phyloP scores from a whole-genome alignment of 1,140 invertebrate species.

The Eciton burchellii region DNA sequence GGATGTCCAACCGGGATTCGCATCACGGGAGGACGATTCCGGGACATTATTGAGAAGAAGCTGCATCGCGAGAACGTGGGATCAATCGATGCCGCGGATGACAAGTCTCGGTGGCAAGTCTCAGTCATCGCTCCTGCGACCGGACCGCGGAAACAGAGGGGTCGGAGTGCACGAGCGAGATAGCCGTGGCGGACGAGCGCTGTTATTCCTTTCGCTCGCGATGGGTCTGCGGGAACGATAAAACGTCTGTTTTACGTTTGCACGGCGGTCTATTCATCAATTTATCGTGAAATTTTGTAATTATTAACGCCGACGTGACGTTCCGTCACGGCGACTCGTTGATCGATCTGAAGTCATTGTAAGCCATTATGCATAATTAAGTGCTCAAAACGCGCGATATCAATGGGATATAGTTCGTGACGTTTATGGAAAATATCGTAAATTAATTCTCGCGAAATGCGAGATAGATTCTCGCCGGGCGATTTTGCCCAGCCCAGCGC shows the following conservation, averaged over 20 bases:
- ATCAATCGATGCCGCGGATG: constrained; percentile 25
- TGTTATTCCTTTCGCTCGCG: not conserved
- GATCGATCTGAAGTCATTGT: not conserved
- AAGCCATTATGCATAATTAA: constrained; percentile 1
- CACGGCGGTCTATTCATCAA: not conserved
- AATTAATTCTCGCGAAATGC: constrained; percentile 28
- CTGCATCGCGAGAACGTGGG: constrained; percentile 20
- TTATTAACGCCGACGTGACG: not conserved
- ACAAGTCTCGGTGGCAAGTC: not conserved
- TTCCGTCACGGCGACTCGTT: not conserved
- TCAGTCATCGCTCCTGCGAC: not conserved
- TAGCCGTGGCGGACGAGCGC: not conserved
- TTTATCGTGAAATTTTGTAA: constrained; percentile 6
- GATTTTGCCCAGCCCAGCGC: not conserved
- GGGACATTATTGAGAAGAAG: constrained; percentile 51
- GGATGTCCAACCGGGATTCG: constrained; percentile 47
- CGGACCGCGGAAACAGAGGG: not conserved
- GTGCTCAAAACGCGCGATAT: not conserved
- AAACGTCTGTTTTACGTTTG: not conserved
- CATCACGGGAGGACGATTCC: constrained; percentile 46
- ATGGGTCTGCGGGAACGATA: not conserved
- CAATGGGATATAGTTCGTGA: not conserved
- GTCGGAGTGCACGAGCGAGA: not conserved
- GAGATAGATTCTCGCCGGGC: not conserved
- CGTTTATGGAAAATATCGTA: not conserved